These are phyloP conservation scores for Chromobotia macracanthus DNA, from an alignment of 2,797 vertebrate species.

Conservation along the genomic window DNA sequence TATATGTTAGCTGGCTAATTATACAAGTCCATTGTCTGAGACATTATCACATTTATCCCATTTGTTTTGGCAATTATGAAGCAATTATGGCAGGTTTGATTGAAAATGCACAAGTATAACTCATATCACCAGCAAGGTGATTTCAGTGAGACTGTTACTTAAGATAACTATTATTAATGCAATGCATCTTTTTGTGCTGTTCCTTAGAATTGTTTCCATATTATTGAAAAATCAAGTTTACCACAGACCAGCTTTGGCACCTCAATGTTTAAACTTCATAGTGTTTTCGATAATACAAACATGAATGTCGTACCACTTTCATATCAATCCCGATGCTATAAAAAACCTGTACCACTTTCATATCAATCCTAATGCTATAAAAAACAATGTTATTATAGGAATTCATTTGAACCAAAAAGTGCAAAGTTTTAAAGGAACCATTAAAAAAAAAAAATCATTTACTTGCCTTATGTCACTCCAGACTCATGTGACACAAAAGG, in stretches of 20 bases:
- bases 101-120: neutral
- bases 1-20: slow-evolving; percentile 12
- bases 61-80: neutral
- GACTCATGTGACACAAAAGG: neutral
- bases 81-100: slow-evolving; percentile 22
- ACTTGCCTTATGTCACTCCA: neutral
- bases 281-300: slow-evolving; percentile 2
- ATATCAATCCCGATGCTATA: neutral
- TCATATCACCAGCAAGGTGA: too few species aligned
- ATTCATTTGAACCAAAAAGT: too few species aligned
- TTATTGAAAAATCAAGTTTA: neutral
- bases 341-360: too few species aligned
- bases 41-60: slow-evolving; percentile 1
- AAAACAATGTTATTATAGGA: too few species aligned
- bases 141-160: neutral
- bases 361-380: too few species aligned
- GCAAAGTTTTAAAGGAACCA: neutral
- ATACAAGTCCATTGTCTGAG: slow-evolving; percentile 14
- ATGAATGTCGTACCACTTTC: slow-evolving; percentile 3
- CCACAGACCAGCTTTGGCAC: slow-evolving; percentile 49
- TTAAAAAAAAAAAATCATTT: neutral
- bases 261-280: slow-evolving; percentile 15
- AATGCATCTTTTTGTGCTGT: neutral
- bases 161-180: neutral
- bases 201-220: too few species aligned